phyloP scores from a whole-genome alignment of 2,888 invertebrate species.

The Scaptomyza polygonia region DNA sequence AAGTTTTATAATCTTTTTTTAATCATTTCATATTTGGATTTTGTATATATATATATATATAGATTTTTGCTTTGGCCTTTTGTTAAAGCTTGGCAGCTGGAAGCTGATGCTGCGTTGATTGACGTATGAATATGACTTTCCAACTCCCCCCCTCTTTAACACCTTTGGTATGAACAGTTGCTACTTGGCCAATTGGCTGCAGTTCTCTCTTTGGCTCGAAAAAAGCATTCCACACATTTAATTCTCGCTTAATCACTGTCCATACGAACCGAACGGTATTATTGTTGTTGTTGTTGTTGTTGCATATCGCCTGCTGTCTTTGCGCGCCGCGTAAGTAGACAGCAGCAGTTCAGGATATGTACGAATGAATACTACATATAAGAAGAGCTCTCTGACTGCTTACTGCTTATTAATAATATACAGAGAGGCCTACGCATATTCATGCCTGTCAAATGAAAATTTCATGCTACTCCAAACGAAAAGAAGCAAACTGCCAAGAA shows the following conservation, averaged over 20 bases:
- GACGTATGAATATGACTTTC: constrained; percentile 48
- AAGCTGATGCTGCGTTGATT: constrained; percentile 76
- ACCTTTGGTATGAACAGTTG: constrained; percentile 17
- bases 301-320: constrained; percentile 54
- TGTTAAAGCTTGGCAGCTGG: constrained; percentile 74
- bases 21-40: constrained; percentile 68
- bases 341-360: constrained; percentile 53
- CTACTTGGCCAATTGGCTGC: constrained; percentile 31
- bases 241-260: constrained; percentile 79
- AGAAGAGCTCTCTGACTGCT: constrained; percentile 53
- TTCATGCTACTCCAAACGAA: constrained; percentile 56
- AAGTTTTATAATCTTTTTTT: constrained; percentile 70
- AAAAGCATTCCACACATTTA: constrained; percentile 58
- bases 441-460: constrained; percentile 74
- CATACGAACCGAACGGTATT: constrained; percentile 56
- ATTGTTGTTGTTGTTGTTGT: constrained; percentile 7
- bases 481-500: constrained; percentile 16
- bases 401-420: constrained; percentile 76
- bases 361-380: constrained; percentile 1
- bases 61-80: constrained; percentile 47
- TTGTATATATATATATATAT: background rate
- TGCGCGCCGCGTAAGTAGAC: constrained; percentile 65
- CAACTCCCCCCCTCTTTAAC: background rate
- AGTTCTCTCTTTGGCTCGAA: background rate
- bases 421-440: constrained; percentile 47